Evolutionary conservation across 1,140 invertebrate species (phyloP), one percentile per base, ranked within the genome.

Genomic region (Lasaia peninsularis): DNA sequence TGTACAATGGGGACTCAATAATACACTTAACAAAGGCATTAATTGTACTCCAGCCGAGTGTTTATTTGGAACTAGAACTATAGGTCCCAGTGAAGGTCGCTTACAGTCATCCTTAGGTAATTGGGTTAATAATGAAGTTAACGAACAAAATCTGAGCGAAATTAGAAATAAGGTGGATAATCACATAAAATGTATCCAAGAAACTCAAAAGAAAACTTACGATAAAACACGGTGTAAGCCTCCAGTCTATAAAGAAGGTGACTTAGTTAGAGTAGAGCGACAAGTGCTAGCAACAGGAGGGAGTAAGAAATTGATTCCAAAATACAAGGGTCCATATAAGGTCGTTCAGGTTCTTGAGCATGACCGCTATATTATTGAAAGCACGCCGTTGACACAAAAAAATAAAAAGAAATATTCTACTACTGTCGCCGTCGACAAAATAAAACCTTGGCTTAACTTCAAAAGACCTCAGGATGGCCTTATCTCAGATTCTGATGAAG

Each of bases 1-100:
- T 6, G 12, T 56, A 18, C 55, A 56, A 34, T 56, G 55, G 55
- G 55, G 55, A 10, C 31, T 56, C 2, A 56, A 56, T 21, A 56
- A 56, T 49, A 56, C 55, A 10, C 28, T 50, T 11, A 56, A 56
- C 14, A 56, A 56, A 8, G 55, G 55, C 11, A 56, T 56, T 18
- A 16, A 11, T 8, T 48, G 48, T 20, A 56, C 55, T 1, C 55
- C 55, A 49, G 55, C 40, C 7, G 55, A 56, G 48, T 37, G 37
- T 10, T 16, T 56, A 32, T 56, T 56, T n/a, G 33, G 33, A 4
- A n/a, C 12, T 12, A 34, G 12, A 34, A 4, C 12, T 4, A n/a
- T 34, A 8, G 33, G 33, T 34, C 33, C 11, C 11, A 34, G 33
- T 34, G 11, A 34, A n/a, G 11, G 33, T 34, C 11, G 4, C 2